These are phyloP conservation scores for Seriola dumerili DNA, from an alignment of 2,113 vertebrate genomes.

Conservation along the genomic window DNA sequence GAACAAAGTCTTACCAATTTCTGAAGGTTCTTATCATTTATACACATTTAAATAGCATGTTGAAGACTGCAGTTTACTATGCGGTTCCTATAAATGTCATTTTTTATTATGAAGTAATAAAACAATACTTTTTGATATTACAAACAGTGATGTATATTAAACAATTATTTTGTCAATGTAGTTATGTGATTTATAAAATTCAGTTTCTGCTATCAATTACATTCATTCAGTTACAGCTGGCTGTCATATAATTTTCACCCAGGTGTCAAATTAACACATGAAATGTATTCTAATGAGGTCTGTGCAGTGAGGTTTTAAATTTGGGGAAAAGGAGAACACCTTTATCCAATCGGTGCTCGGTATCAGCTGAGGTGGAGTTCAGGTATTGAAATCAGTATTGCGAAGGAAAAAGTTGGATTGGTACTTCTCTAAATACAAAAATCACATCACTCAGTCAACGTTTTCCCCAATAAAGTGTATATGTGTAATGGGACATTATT, in stretches of 20 bases:
- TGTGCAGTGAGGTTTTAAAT: not conserved
- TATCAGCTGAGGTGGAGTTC: not conserved
- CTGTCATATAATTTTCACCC: not conserved
- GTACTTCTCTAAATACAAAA: not conserved
- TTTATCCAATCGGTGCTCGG: not conserved
- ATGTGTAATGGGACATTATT: not conserved
- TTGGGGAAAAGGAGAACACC: not conserved
- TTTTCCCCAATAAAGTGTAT: not conserved
- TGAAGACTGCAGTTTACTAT: no score
- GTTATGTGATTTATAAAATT: not conserved
- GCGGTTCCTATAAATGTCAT: no score
- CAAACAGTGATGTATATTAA: not conserved
- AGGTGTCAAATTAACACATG: not conserved
- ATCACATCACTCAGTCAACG: not conserved
- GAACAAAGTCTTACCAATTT: not conserved
- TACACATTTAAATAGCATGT: not conserved
- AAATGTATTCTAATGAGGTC: not conserved
- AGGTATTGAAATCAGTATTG: not conserved
- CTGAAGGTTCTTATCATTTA: not conserved
- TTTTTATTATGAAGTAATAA: no score
- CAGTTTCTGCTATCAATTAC: not conserved
- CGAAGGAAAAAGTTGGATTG: no score
- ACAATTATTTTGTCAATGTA: not conserved
- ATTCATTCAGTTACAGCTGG: not conserved
- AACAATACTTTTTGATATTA: not conserved